These are phyloP conservation scores for Zapornia atra DNA, from an alignment of 2,113 vertebrate species.

Conservation along the genomic window DNA sequence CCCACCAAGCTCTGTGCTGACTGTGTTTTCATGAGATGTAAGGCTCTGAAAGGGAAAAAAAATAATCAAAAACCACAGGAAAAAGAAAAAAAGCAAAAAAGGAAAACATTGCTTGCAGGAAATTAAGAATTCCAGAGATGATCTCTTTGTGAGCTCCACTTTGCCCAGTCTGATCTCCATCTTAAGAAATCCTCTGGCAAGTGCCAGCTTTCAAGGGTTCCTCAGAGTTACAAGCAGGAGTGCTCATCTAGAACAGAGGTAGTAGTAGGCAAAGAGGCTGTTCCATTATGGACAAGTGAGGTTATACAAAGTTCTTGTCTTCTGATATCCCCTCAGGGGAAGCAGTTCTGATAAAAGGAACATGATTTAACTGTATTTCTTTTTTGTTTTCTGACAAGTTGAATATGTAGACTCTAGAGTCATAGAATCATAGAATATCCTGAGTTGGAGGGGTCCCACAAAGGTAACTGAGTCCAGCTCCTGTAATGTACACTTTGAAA, in stretches of 20 bases:
- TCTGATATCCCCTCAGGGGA: neutral
- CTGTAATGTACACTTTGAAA: neutral
- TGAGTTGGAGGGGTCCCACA: neutral
- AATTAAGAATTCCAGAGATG: neutral
- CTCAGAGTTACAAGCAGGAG: neutral
- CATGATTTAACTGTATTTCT: neutral
- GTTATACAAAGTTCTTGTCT: neutral
- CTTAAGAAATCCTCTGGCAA: neutral
- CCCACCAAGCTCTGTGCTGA: neutral
- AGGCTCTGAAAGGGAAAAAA: neutral
- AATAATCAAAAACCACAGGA: too few species aligned
- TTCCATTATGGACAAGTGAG: rapidly evolving
- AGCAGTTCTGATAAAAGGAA: neutral
- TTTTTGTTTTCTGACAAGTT: neutral
- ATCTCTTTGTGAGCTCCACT: neutral
- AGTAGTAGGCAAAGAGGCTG: neutral
- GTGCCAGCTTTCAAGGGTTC: neutral
- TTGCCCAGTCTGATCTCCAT: neutral
- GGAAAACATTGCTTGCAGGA: rapidly evolving
- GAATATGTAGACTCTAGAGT: neutral
- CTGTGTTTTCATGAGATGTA: neutral
- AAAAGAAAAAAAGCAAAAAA: rapidly evolving
- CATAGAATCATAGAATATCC: neutral
- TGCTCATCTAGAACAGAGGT: neutral
- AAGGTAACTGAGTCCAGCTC: neutral